phyloP scores from a whole-genome alignment of 2,888 invertebrate species.

The Oscheius myriophilus region DNA sequence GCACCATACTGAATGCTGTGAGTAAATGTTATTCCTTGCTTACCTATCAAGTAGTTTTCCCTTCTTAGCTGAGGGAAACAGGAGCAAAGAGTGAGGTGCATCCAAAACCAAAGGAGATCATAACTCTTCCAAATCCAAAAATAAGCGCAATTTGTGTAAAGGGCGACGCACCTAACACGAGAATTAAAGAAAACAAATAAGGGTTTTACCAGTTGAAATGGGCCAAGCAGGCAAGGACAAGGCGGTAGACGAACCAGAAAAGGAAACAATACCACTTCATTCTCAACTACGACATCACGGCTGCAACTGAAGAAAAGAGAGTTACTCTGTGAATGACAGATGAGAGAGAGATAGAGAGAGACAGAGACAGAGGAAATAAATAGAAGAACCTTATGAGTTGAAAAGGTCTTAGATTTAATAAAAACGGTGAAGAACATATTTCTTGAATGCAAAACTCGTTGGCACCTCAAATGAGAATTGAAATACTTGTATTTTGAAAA shows the following conservation, averaged over 20 bases:
- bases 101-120: constrained; percentile 70
- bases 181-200: not conserved
- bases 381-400: no score
- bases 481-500: no score
- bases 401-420: no score
- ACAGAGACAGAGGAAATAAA: not conserved
- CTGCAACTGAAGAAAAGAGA: no score
- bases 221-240: constrained; percentile 66
- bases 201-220: constrained; percentile 64
- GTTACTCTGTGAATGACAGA: no score
- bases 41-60: constrained; percentile 57
- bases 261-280: constrained; percentile 63
- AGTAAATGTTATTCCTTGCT: constrained; percentile 40
- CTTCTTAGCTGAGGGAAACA: constrained; percentile 63
- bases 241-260: constrained; percentile 67
- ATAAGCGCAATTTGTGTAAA: constrained; percentile 66
- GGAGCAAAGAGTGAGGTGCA: constrained; percentile 64
- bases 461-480: no score
- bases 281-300: not conserved
- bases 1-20: constrained; percentile 58
- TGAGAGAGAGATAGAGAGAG: not conserved
- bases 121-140: constrained; percentile 68
- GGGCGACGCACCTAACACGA: constrained; percentile 42
- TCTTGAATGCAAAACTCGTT: no score
- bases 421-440: no score